Base-by-base conservation (phyloP, 2,113 vertebrate species). In the Sander vitreus region DNA sequence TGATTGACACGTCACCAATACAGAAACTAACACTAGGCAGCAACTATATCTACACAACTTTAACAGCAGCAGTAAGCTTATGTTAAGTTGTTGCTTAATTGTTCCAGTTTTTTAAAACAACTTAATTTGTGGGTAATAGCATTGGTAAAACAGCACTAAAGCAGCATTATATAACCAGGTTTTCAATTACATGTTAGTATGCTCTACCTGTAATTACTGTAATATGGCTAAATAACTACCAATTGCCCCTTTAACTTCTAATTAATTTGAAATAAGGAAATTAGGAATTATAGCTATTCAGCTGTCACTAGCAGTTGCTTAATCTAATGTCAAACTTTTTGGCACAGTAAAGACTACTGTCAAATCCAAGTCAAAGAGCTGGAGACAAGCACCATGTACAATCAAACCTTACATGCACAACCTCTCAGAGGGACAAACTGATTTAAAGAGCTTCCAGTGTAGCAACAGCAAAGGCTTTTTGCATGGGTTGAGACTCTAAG, bases 381-480 rank as follows among this genome's bases (percentile, higher is more conserved):
- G 6, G 36, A 58, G 55, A 57, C 27, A 55, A 72, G 30, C n/a
- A 62, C 23, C 11, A 23, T 60, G 25, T 36, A 12, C n/a, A 54
- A 15, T 65, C n/a, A 51, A 48, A 69, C 3, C 19, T 57, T 33
- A 58, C 55, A 48, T 25, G n/a, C 4, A 59, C 33, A 64, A 23
- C 19, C n/a, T 65, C 19, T 67, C 53, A 33, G 12, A 45, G 6
- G 27, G 14, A 65, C 30, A 76, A 39, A 69, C 33, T 71, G 84
- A 78, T 64, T 72, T 60, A 45, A 72, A 78, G 30, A 68, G 23
- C 48, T 65, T 36, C 6, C 13, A 53, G 53, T 68, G 59, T 43
- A n/a, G 48, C 59, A 33, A 58, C 65, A 66, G 25, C 21, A 62
- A 63, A 74, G 18, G 55, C 30, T 76, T 81, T 71, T 30, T 72